phyloP scores from a whole-genome alignment of 2,888 invertebrate species.

The Acleris sparsana region DNA sequence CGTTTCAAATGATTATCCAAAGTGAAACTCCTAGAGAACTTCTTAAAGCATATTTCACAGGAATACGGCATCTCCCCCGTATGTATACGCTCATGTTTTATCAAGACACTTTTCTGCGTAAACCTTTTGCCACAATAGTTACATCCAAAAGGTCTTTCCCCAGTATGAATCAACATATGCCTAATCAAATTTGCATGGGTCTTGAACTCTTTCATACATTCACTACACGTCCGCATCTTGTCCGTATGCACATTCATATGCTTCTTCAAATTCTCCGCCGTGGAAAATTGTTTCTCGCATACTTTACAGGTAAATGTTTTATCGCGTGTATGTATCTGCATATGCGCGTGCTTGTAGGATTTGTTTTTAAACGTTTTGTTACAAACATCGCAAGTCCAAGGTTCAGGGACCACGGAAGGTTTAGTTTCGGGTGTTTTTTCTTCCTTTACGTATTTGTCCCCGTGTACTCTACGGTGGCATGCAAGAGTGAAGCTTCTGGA shows the following conservation, averaged over 20 bases:
- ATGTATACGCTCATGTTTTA: constrained; percentile 3
- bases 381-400: constrained; percentile 9
- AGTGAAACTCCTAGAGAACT: constrained; percentile 28
- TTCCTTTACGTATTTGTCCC: neutral
- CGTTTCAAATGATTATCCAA: constrained; percentile 30
- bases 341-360: constrained; percentile 8
- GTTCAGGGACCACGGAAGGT: neutral
- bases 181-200: constrained; percentile 1
- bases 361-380: constrained; percentile 9
- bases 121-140: constrained; percentile 2
- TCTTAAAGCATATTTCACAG: constrained; percentile 23
- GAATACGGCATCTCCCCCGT: constrained; percentile 11
- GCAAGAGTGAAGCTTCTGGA: constrained; percentile 7
- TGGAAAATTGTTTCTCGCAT: constrained; percentile 1
- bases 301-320: neutral
- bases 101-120: constrained; percentile 7
- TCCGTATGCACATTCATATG: neutral
- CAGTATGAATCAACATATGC: constrained; percentile 14
- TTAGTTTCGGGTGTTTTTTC: neutral
- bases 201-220: constrained; percentile 6
- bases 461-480: constrained; percentile 1
- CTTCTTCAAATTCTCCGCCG: neutral
- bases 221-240: neutral
- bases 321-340: neutral
- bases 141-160: constrained; percentile 2